Evolutionary conservation across 1,140 invertebrate genomes (phyloP), one percentile per base, ranked within the genome.

Genomic region (Drosophila pachea): DNA sequence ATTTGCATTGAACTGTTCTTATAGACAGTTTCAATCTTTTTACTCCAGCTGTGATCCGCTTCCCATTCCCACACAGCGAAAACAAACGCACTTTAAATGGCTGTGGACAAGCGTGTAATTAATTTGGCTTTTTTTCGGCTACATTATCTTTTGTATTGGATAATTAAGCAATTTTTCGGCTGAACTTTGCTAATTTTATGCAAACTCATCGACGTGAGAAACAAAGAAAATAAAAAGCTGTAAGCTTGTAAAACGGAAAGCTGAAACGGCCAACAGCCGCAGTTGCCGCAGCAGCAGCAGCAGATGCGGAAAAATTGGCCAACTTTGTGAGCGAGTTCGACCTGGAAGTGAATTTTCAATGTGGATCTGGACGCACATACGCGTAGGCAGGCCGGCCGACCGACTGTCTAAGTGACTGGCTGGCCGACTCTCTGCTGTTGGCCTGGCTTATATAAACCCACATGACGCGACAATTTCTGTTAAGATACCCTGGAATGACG

Each of bases 291-390:
- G 42, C 42, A 33, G 38, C 33, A 33, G 33, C 29, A 16, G 14
- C 52, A 75, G 69, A 86, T 86, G 81, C 81, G 81, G 81, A 84
- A 84, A 86, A 84, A 75, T 76, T 69, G 76, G 63, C 81, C 78
- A 83, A 73, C 74, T 40, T n/a, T 40, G 42, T 43, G 50, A 50
- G 50, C 42, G 58, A 48, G 65, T 48, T 36, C 77, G 67, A 74
- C 70, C 66, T 81, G 81, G 73, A 84, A 86, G 74, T 83, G 79
- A 73, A 82, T 68, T 52, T 74, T 71, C 56, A 47, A 68, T 75
- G 53, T 74, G 65, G 60, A 68, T 72, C 45, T 73, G 62, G 70
- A 78, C 64, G 70, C 58, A 70, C 50, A 71, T 54, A 76, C 73
- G 79, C 78, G 82, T 84, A 74, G 81, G 81, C 58, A 48, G 49